phyloP scores from a whole-genome alignment of 2,113 vertebrate genomes.

The Engystomops pustulosus region DNA sequence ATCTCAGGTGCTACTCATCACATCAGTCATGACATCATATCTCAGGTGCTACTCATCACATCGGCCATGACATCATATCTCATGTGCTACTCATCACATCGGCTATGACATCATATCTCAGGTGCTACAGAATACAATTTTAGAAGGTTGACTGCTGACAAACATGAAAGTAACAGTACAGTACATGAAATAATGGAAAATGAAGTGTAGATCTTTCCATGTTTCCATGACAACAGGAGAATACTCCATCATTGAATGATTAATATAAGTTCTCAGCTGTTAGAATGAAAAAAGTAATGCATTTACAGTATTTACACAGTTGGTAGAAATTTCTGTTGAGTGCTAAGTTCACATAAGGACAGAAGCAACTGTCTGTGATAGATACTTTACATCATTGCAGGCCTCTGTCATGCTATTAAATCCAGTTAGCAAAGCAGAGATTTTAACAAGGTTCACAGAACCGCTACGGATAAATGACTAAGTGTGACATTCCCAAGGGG shows the following conservation, averaged over 20 bases:
- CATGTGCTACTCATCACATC: too few species aligned
- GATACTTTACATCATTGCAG: background rate
- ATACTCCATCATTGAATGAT: background rate
- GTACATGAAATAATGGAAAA: background rate
- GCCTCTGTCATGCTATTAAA: slow-evolving; percentile 1
- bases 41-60: too few species aligned
- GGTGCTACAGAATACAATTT: background rate
- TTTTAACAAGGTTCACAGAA: too few species aligned
- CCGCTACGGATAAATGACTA: too few species aligned
- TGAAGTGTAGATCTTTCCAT: background rate
- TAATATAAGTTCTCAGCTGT: background rate
- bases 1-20: too few species aligned
- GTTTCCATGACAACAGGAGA: background rate
- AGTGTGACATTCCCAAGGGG: too few species aligned
- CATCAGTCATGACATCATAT: too few species aligned
- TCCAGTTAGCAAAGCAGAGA: too few species aligned
- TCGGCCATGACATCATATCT: too few species aligned
- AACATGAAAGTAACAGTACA: background rate
- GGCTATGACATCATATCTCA: too few species aligned
- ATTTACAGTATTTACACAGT: background rate
- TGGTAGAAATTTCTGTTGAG: background rate
- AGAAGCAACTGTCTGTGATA: background rate
- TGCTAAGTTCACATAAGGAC: background rate
- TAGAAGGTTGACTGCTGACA: background rate
- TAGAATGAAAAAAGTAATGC: slow-evolving; percentile 1